Percentiles rank a stretch among this genome's conserved stretches.
phyloP scores from a whole-genome alignment of 2,888 invertebrate genomes.

The Corythucha ciliata region DNA sequence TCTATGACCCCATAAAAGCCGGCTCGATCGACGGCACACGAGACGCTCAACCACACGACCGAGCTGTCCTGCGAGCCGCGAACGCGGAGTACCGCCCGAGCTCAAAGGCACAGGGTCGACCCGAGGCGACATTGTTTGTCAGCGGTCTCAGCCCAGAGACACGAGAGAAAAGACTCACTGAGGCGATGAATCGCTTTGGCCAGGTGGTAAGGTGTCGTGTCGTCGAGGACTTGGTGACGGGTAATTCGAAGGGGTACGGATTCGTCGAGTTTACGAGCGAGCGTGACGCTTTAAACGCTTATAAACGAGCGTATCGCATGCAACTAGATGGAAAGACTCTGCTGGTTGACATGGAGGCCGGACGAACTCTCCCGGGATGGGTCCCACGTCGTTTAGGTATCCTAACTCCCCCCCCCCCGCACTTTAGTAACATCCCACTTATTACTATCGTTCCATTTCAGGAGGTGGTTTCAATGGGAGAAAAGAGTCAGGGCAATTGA shows the following conservation, averaged over 20 bases:
- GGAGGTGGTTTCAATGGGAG: constrained; percentile 79
- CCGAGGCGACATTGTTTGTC: constrained; percentile 65
- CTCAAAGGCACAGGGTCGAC: constrained; percentile 55
- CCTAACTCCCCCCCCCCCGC: constrained; percentile 6
- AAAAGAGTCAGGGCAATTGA: constrained; percentile 75
- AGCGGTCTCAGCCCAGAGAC: constrained; percentile 60
- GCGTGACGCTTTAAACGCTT: constrained; percentile 52
- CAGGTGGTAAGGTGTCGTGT: constrained; percentile 54
- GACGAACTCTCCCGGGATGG: constrained; percentile 65
- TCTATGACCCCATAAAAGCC: constrained; percentile 69
- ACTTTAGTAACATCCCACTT: too few relatives aligned
- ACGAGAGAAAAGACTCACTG: constrained; percentile 48
- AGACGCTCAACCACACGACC: constrained; percentile 74
- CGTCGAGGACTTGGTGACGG: constrained; percentile 72
- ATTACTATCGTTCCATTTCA: constrained; percentile 34
- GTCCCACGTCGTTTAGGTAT: constrained; percentile 65
- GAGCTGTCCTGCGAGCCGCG: constrained; percentile 61
- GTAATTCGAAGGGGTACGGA: constrained; percentile 70
- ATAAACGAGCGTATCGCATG: constrained; percentile 44
- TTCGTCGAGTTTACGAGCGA: constrained; percentile 69
- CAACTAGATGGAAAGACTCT: constrained; percentile 58
- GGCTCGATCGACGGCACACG: constrained; percentile 83
- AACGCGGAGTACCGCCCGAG: constrained; percentile 56
- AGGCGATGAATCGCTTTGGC: constrained; percentile 52
- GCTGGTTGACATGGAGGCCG: constrained; percentile 68